Conservation (phyloP, 1,140 invertebrate genomes). For the Pristionchus pacificus region DNA sequence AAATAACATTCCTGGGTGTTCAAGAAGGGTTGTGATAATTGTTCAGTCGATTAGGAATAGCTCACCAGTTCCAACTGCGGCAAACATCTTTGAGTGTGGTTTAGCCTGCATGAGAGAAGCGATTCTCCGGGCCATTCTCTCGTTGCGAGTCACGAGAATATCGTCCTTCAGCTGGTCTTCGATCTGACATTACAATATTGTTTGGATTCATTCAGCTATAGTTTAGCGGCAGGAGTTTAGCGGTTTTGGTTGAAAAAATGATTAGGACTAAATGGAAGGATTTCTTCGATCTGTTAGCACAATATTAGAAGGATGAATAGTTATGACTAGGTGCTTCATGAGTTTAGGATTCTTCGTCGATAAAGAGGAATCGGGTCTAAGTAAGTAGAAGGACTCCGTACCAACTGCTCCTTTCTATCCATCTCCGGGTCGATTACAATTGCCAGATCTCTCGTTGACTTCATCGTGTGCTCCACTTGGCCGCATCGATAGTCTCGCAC, state of each 20-base stretch:
- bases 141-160: slow-evolving; percentile 19
- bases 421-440: too few species aligned
- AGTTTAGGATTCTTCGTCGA: too few species aligned
- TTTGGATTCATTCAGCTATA: too few species aligned
- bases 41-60: too few species aligned
- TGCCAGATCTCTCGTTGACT: slow-evolving; percentile 13
- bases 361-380: too few species aligned
- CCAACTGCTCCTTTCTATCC: too few species aligned
- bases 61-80: slow-evolving; percentile 21
- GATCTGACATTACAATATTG: slow-evolving; percentile 23
- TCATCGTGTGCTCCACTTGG: slow-evolving; percentile 6
- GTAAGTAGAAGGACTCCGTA: too few species aligned
- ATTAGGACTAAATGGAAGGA: too few species aligned
- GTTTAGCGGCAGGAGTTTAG: too few species aligned
- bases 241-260: too few species aligned
- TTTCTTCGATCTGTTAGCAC: background rate
- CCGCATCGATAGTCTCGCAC: slow-evolving; percentile 20
- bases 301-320: background rate
- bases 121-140: slow-evolving; percentile 23
- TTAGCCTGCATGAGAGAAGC: background rate
- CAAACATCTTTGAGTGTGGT: slow-evolving; percentile 8
- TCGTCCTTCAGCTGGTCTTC: slow-evolving; percentile 19
- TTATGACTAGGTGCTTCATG: too few species aligned
- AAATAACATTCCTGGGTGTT: background rate
- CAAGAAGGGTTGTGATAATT: too few species aligned